A percentile compares a stretch with the other conserved stretches of the same genome.
Conservation (phyloP, 2,113 vertebrate species). For the Ageneiosus marmoratus region DNA sequence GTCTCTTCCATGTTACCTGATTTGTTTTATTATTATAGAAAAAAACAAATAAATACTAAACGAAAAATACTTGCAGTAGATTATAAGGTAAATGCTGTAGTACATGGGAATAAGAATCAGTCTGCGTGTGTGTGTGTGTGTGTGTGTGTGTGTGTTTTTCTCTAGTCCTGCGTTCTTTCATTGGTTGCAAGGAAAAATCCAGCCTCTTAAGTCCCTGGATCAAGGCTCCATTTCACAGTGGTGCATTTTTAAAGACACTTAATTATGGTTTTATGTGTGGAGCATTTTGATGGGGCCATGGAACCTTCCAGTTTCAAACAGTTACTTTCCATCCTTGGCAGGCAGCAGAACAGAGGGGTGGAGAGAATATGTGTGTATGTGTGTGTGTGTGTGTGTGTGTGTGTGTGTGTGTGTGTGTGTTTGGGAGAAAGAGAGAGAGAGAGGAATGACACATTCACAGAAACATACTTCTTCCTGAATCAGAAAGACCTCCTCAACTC, state of each 20-base stretch:
- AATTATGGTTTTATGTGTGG: slow-evolving; percentile 78
- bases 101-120: no score
- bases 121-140: slow-evolving; percentile 14
- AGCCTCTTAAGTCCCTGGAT: slow-evolving; percentile 71
- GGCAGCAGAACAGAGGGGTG: slow-evolving; percentile 29
- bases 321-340: slow-evolving; percentile 80
- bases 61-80: background rate
- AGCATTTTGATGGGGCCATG: slow-evolving; percentile 68
- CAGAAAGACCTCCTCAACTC: slow-evolving; percentile 57
- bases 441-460: slow-evolving; percentile 56
- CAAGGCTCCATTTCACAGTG: slow-evolving; percentile 76
- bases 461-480: slow-evolving; percentile 68
- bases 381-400: background rate
- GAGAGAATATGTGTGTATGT: background rate
- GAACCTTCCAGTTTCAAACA: slow-evolving; percentile 70
- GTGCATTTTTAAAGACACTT: slow-evolving; percentile 80
- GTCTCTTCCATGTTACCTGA: no score
- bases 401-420: background rate
- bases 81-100: background rate
- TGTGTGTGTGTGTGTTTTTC: slow-evolving; percentile 33
- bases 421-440: slow-evolving; percentile 24
- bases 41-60: no score
- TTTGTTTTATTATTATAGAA: background rate
- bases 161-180: slow-evolving; percentile 58
- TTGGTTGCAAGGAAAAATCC: slow-evolving; percentile 71